Conservation (phyloP, 2,888 invertebrate genomes). For the Ophonus ardosiacus region DNA sequence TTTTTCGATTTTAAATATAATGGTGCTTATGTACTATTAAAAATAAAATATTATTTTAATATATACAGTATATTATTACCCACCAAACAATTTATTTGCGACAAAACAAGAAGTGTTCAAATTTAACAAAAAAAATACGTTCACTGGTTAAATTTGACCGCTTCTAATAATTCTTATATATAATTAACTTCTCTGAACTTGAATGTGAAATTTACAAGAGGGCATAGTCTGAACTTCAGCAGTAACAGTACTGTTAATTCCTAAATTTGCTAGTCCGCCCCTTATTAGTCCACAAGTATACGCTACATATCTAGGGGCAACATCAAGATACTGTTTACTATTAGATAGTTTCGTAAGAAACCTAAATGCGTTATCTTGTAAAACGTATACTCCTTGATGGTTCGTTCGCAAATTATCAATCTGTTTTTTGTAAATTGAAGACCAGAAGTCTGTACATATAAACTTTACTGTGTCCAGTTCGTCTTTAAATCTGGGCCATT, state of each 20-base stretch:
- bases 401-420: slow-evolving; percentile 98
- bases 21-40: slow-evolving; percentile 13
- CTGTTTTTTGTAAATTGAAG: slow-evolving; percentile 97
- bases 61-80: slow-evolving; percentile 22
- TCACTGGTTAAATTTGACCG: too few species aligned
- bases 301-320: slow-evolving; percentile 94
- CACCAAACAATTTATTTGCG: not conserved
- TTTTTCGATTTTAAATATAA: slow-evolving; percentile 24
- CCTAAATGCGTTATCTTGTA: slow-evolving; percentile 96
- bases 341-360: slow-evolving; percentile 92
- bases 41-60: slow-evolving; percentile 46
- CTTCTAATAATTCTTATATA: not conserved
- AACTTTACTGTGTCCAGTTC: slow-evolving; percentile 99
- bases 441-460: slow-evolving; percentile 99
- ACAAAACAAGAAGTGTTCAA: not conserved
- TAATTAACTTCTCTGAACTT: slow-evolving; percentile 85
- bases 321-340: slow-evolving; percentile 93
- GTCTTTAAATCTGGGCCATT: slow-evolving; percentile 96
- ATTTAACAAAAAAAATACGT: not conserved
- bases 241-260: slow-evolving; percentile 95
- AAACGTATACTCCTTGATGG: slow-evolving; percentile 98
- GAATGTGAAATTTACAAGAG: slow-evolving; percentile 94
- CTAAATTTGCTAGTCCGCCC: slow-evolving; percentile 96
- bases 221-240: slow-evolving; percentile 96
- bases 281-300: slow-evolving; percentile 97